Evolutionary conservation across 2,113 vertebrate species (phyloP).

Genomic region (Bambusicola thoracicus): DNA sequence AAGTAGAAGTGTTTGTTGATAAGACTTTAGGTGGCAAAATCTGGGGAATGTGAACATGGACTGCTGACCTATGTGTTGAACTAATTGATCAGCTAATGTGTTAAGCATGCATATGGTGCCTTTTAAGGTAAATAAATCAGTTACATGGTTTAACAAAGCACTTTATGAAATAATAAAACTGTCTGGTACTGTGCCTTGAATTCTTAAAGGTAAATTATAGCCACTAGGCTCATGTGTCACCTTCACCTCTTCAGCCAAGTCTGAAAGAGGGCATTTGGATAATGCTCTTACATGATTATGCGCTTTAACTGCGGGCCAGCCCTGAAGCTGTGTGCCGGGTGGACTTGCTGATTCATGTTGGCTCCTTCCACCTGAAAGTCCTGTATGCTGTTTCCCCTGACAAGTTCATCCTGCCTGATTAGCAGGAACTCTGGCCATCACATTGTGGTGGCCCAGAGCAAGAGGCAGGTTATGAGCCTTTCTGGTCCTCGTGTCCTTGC

Average conservation of each 20-base stretch:
- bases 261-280: neutral
- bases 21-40: neutral
- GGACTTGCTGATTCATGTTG: neutral
- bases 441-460: neutral
- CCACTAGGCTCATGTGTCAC: neutral
- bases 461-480: neutral
- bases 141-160: neutral
- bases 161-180: neutral
- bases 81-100: neutral
- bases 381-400: neutral
- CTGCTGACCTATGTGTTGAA: neutral
- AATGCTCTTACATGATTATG: neutral
- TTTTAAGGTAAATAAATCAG: neutral
- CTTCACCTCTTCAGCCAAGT: neutral
- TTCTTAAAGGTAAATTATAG: neutral
- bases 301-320: neutral
- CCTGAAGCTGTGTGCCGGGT: neutral
- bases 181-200: neutral
- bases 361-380: neutral
- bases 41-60: neutral
- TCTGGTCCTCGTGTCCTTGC: neutral
- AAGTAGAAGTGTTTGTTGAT: accelerated
- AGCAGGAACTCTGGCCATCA: neutral
- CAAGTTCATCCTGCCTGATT: neutral
- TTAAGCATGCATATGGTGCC: neutral